These are phyloP conservation scores for Belgica antarctica DNA, from an alignment of 2,888 invertebrate genomes.

Conservation along the genomic window DNA sequence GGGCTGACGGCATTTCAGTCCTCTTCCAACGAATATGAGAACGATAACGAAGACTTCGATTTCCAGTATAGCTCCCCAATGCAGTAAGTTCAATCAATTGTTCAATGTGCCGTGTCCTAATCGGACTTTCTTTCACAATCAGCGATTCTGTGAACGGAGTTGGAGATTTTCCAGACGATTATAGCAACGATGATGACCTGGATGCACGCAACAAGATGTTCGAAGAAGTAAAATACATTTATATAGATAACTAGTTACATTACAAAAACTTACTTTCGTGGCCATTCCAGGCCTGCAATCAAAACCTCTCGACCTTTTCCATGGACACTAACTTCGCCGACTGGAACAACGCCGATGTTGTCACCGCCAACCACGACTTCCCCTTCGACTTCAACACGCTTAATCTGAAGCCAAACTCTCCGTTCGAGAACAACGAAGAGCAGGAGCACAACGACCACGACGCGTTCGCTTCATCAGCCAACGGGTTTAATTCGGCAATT, in stretches of 20 bases:
- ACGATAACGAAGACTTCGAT: slow-evolving; percentile 47
- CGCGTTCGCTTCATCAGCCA: neutral
- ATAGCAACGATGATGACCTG: slow-evolving; percentile 34
- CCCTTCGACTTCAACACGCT: neutral
- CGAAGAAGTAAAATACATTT: slow-evolving; percentile 26
- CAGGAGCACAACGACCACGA: neutral
- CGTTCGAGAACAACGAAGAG: slow-evolving; percentile 13
- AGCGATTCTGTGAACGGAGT: slow-evolving; percentile 38
- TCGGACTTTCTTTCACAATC: neutral
- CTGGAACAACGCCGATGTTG: slow-evolving; percentile 6
- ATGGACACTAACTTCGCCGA: slow-evolving; percentile 4
- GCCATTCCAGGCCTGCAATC: slow-evolving; percentile 13
- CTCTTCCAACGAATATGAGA: slow-evolving; percentile 45
- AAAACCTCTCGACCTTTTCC: slow-evolving; percentile 4
- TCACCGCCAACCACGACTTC: neutral
- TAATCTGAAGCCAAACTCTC: neutral
- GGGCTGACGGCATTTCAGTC: slow-evolving; percentile 33
- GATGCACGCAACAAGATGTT: slow-evolving; percentile 27
- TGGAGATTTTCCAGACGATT: slow-evolving; percentile 27
- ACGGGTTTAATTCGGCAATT: slow-evolving; percentile 35
- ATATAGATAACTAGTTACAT: neutral
- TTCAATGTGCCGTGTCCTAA: too few species aligned
- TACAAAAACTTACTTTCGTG: neutral
- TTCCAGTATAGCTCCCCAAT: slow-evolving; percentile 47
- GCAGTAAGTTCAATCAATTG: slow-evolving; percentile 45